Evolutionary conservation across 2,888 invertebrate genomes (phyloP).

Genomic region (Drosophila dives): DNA sequence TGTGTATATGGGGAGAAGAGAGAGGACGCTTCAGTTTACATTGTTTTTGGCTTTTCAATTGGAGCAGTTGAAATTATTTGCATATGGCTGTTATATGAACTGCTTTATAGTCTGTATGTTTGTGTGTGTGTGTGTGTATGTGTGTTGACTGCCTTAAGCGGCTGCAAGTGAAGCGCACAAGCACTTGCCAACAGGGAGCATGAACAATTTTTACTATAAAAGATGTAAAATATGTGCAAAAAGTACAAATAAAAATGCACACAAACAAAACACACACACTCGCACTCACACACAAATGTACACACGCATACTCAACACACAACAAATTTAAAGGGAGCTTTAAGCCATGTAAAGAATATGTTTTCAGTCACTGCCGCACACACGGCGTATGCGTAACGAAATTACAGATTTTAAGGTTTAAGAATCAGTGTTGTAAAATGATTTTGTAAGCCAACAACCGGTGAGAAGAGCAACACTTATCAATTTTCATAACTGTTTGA

Average conservation of each 20-base stretch:
- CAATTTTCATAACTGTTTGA: not conserved
- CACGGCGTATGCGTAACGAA: conserved; percentile 17
- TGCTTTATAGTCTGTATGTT: not conserved
- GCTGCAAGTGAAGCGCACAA: conserved; percentile 64
- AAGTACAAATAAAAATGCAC: conserved; percentile 53
- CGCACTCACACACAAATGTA: conserved; percentile 8
- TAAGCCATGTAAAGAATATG: conserved; percentile 14
- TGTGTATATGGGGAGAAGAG: no score
- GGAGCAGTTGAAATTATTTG: conserved; percentile 69
- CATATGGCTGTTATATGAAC: conserved; percentile 57
- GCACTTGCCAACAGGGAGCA: conserved; percentile 72
- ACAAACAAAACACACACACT: conserved; percentile 16
- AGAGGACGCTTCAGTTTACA: conserved; percentile 21
- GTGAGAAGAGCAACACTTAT: not conserved
- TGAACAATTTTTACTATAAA: conserved; percentile 50
- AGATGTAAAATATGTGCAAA: conserved; percentile 56
- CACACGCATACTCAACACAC: conserved; percentile 10
- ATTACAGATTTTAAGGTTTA: not conserved
- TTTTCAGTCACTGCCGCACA: conserved; percentile 2
- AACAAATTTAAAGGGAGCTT: conserved; percentile 14
- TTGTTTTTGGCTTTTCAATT: conserved; percentile 65
- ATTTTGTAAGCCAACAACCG: not conserved
- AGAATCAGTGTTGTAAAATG: not conserved
- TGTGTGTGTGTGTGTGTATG: conserved; percentile 8
- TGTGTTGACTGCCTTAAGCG: conserved; percentile 59